Base-by-base conservation (phyloP, 1,140 invertebrate genomes). In the Choristoneura fumiferana region DNA sequence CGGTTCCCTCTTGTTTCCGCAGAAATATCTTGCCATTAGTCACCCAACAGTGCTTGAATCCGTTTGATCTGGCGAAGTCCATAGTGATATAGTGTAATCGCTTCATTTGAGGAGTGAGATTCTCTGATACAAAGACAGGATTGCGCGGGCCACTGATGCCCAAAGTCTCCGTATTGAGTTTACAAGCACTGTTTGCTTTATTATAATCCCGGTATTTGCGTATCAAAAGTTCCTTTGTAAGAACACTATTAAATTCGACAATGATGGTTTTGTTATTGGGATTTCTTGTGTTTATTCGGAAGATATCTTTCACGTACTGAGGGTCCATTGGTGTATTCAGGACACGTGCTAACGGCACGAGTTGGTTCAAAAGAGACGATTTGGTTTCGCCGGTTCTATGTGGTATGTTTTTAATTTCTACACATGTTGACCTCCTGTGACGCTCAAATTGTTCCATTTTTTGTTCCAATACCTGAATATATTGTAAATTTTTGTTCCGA, bases 341-440 rank as follows among this genome's bases (percentile, higher is more conserved):
- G 0, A 56, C 12, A 4, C 40, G 29, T 4, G 61, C 65, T 4
- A 58, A 53, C 4, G 36, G 15, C 5, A 13, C 38, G 0, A 67
- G 37, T 0, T 58, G 63, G 1, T 61, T 52, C n/a, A 67, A 6
- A 0, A 67, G 36, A 8, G 6, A 34, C 12, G 15, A 5, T 35
- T 67, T 67, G 5, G 58, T 14, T 22, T 67, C 65, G 0, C 18
- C n/a, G 53, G 36, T 61, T 8, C 8, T 35, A 13, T 35, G 13
- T 3, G 65, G 65, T 1, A 67, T 52, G 57, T 63, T 67, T 55
- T 45, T 63, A n/a, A 67, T 56, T 59, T 67, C 65, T 0, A 67
- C 1, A 36, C 54, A 63, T 1, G 65, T 60, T 1, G 61, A 58
- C n/a, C 65, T 60, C 4, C 38, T 13, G 9, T 35, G 40, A 8